Evolutionary conservation across 2,888 invertebrate genomes (phyloP).

Genomic region (Pyrrhosoma nymphula): DNA sequence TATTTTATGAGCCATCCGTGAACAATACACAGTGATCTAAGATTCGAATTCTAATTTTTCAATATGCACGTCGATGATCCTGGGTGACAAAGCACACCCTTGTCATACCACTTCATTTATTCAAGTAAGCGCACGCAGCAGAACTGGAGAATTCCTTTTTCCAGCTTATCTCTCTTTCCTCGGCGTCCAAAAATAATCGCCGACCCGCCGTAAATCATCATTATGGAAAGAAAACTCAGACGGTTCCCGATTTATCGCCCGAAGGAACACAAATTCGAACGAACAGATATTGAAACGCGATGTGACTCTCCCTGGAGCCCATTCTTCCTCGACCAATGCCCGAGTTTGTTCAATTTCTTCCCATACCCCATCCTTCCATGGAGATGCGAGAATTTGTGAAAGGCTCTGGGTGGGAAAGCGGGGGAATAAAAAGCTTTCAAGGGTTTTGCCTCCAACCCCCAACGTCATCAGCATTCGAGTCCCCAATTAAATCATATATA

Average conservation of each 20-base stretch:
- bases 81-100: not conserved
- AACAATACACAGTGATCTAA: too few relatives aligned
- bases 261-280: not conserved
- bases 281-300: slow-evolving; percentile 17
- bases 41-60: too few relatives aligned
- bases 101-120: not conserved
- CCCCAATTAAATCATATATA: not conserved
- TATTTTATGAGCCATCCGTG: too few relatives aligned
- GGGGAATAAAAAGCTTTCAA: not conserved
- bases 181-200: not conserved
- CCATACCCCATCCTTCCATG: not conserved
- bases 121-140: not conserved
- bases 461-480: not conserved
- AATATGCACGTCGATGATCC: too few relatives aligned
- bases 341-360: not conserved
- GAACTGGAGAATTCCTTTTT: not conserved
- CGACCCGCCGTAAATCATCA: not conserved
- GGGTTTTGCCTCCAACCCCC: not conserved
- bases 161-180: not conserved
- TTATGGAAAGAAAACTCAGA: not conserved
- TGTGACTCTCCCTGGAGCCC: not conserved
- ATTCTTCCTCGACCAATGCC: not conserved
- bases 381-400: not conserved
- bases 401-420: not conserved
- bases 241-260: not conserved